These are phyloP conservation scores for Contarinia nasturtii DNA, from an alignment of 1,140 invertebrate genomes.

Conservation along the genomic window DNA sequence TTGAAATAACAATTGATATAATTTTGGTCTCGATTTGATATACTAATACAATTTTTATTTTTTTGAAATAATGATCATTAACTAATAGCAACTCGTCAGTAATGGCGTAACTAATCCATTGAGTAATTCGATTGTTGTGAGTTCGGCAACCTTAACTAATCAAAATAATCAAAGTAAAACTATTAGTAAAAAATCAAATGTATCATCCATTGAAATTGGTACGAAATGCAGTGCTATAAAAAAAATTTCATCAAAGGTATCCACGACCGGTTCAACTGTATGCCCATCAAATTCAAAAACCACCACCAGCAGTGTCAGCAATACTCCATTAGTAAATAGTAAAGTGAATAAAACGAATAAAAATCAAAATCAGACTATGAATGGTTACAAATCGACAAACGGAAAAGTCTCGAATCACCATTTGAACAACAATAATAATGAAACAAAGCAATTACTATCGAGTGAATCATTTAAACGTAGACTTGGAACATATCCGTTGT, in stretches of 20 bases:
- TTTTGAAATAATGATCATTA: background rate
- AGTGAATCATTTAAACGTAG: background rate
- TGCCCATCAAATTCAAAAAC: background rate
- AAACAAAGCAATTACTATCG: background rate
- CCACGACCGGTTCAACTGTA: background rate
- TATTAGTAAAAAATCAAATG: too few relatives aligned
- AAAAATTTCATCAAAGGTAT: background rate
- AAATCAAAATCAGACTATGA: background rate
- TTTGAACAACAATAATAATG: background rate
- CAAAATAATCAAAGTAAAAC: too few relatives aligned
- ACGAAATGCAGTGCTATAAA: background rate
- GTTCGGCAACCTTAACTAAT: background rate
- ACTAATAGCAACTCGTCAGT: background rate
- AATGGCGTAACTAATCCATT: background rate
- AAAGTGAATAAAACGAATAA: background rate
- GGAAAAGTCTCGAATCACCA: background rate
- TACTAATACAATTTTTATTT: background rate
- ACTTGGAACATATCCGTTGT: conserved; percentile 5
- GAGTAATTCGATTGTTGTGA: background rate
- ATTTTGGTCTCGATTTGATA: too few relatives aligned
- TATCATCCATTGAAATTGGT: too few relatives aligned
- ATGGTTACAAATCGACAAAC: background rate
- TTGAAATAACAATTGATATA: too few relatives aligned
- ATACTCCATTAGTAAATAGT: background rate
- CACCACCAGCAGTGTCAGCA: background rate